Evolutionary conservation across 1,140 invertebrate species (phyloP).

Genomic region (Lasioglossum baleicum): DNA sequence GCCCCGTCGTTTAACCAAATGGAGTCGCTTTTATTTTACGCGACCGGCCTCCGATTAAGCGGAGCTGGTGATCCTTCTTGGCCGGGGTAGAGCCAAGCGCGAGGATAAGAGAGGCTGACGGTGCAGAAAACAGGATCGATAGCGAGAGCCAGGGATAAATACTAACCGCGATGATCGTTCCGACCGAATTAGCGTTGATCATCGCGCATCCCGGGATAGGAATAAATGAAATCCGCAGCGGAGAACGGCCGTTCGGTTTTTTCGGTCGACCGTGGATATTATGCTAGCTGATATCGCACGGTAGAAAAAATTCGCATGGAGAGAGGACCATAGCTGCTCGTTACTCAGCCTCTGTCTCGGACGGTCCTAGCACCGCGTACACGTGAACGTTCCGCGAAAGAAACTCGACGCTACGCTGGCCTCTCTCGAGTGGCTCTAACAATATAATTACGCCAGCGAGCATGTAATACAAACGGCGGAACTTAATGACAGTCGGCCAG

Average conservation of each 20-base stretch:
- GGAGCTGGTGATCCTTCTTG: conserved; percentile 31
- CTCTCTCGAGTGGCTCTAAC: conserved; percentile 43
- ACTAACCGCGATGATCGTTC: not conserved
- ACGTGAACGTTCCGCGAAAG: conserved; percentile 21
- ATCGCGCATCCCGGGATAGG: not conserved
- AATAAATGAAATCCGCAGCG: conserved; percentile 10
- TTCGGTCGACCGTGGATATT: not conserved
- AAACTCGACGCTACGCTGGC: conserved; percentile 19
- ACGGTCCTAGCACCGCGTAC: not conserved
- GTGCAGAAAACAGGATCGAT: conserved; percentile 28
- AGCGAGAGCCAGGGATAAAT: conserved; percentile 2
- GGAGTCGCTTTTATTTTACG: conserved; percentile 42
- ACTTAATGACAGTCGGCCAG: conserved; percentile 33
- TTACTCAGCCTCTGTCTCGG: conserved; percentile 16
- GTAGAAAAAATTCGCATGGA: not conserved
- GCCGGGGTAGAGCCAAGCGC: not conserved
- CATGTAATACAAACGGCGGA: conserved; percentile 43
- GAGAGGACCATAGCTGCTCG: conserved; percentile 21
- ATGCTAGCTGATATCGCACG: not conserved
- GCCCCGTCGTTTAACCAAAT: conserved; percentile 45
- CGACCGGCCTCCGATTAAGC: conserved; percentile 18
- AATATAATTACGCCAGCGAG: conserved; percentile 55
- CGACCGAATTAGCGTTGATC: conserved; percentile 4
- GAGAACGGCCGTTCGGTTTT: not conserved
- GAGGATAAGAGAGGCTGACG: conserved; percentile 38